A percentile compares a stretch with the other conserved stretches of the same genome.
Conservation (phyloP, 2,888 invertebrate species). For the Cheilosia pagana region DNA sequence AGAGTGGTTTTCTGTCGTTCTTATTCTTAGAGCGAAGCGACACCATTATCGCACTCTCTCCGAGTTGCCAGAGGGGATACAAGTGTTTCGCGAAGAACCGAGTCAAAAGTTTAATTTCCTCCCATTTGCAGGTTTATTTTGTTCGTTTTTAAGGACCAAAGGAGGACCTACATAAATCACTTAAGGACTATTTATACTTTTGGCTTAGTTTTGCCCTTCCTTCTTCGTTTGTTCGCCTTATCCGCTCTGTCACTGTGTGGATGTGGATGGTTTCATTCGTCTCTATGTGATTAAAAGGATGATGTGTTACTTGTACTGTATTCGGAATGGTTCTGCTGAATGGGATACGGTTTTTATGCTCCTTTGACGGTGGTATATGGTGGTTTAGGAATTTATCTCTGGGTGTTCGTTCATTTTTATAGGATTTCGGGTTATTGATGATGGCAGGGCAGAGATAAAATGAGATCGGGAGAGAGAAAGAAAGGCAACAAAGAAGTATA, state of each 20-base stretch:
- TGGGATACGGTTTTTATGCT: slow-evolving; percentile 36
- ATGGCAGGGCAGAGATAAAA: slow-evolving; percentile 28
- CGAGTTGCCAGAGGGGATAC: slow-evolving; percentile 5
- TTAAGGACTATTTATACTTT: slow-evolving; percentile 67
- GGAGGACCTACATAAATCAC: slow-evolving; percentile 71
- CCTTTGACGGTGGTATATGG: slow-evolving; percentile 37
- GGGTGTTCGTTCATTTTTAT: slow-evolving; percentile 51
- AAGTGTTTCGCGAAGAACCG: slow-evolving; percentile 36
- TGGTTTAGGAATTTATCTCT: slow-evolving; percentile 36
- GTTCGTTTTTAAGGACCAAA: slow-evolving; percentile 48
- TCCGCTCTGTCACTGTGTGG: not conserved
- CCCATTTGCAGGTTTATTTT: slow-evolving; percentile 43
- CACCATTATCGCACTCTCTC: slow-evolving; percentile 4
- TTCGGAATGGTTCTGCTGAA: slow-evolving; percentile 21
- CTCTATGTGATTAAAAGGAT: slow-evolving; percentile 61
- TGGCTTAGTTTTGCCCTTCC: slow-evolving; percentile 8
- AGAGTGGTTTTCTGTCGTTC: slow-evolving; percentile 27
- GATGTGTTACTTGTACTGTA: slow-evolving; percentile 21
- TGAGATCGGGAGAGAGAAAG: not conserved
- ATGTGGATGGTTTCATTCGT: slow-evolving; percentile 8
- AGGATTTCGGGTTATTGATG: slow-evolving; percentile 50
- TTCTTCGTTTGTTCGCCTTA: not conserved
- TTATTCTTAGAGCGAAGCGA: slow-evolving; percentile 3
- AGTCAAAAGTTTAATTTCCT: slow-evolving; percentile 68
- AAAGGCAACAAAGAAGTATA: not conserved